A percentile compares a stretch with the other conserved stretches of the same genome.
These are phyloP conservation scores for Smithornis capensis DNA, from an alignment of 2,113 vertebrate genomes.

Conservation along the genomic window DNA sequence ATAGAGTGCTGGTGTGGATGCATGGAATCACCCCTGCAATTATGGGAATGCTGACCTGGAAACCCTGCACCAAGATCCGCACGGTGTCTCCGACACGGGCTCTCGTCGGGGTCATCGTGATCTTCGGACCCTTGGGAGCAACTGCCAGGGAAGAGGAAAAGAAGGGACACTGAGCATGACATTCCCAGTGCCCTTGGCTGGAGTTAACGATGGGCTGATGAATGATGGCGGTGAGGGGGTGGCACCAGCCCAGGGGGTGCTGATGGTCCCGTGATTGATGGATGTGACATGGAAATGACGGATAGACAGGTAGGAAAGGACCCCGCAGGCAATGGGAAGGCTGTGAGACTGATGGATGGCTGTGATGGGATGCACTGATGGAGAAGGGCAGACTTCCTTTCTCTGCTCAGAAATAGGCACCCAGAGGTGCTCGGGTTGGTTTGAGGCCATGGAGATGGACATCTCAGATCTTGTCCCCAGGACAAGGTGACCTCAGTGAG, in stretches of 20 bases:
- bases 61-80: conserved; percentile 85
- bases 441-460: background rate
- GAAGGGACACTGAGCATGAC: rapidly evolving
- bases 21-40: rapidly evolving
- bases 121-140: conserved; percentile 90
- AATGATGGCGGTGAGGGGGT: rapidly evolving
- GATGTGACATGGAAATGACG: background rate
- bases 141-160: conserved; percentile 65
- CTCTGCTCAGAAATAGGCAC: background rate
- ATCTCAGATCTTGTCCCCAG: background rate
- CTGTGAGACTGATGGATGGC: background rate
- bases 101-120: conserved; percentile 82
- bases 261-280: background rate
- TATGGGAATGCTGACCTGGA: conserved; percentile 77
- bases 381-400: background rate
- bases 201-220: background rate
- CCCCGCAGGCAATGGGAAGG: rapidly evolving
- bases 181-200: rapidly evolving
- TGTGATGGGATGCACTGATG: background rate
- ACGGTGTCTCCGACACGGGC: conserved; percentile 90
- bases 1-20: rapidly evolving
- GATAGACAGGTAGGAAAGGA: background rate
- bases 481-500: background rate
- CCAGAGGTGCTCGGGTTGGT: background rate
- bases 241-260: background rate